Evolutionary conservation across 2,888 invertebrate genomes (phyloP), one percentile per base, ranked within the genome.

Genomic region (Eristalis arbustorum): DNA sequence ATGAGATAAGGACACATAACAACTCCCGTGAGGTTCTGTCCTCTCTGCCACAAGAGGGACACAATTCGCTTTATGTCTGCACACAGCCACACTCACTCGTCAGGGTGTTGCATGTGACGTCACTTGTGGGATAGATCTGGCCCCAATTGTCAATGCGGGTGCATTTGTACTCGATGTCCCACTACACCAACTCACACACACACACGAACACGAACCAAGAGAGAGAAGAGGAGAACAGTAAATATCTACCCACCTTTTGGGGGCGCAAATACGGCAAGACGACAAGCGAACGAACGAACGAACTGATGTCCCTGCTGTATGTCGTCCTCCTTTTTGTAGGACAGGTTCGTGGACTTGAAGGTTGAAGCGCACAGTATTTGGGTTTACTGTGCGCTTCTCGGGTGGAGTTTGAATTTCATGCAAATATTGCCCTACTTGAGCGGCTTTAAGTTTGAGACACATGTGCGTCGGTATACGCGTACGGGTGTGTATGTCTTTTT

Each of bases 1-100:
- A 73, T 28, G 34, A 78, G 67, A 72, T 84, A 84, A 81, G 84
- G 84, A 57, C 69, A 82, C 66, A 82, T 57, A 74, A 82, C 71
- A 61, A 85, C 77, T 85, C 81, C 81, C 73, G 34, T 40, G 81
- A 81, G 73, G 66, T 67, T 73, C 22, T 64, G 49, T 64, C 63
- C 63, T 69, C 57, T 59, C 34, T 57, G 73, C 69, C 56, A 31
- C 31, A 61, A 22, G 71, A 40, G 66, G 13, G 61, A 74, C 37
- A 42, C 37, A 57, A 11, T 71, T 34, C 37, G 72, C 28, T 73
- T 66, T 81, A 80, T 72, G 76, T 80, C 67, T 68, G 76, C 63
- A 68, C 63, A 75, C 28, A 37, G 8, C 13, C 37, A 57, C 57
- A n/a, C 25, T n/a, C 4, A 11, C 13, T 18, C 8, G 2, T 34